Evolutionary conservation across 2,888 invertebrate species (phyloP).

Genomic region (Andrena chrysosceles): DNA sequence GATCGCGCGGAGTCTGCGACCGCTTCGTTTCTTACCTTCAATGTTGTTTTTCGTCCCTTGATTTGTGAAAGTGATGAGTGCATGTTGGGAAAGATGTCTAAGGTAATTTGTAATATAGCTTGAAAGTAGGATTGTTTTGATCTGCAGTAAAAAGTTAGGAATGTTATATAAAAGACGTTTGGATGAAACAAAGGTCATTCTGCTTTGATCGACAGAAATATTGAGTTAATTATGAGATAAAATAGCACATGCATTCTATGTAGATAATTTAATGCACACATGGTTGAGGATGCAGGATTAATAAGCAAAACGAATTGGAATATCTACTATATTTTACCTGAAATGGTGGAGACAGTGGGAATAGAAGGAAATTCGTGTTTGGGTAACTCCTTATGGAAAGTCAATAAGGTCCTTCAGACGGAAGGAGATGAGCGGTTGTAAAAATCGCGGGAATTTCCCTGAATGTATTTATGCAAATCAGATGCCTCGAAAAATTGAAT

Average conservation of each 20-base stretch:
- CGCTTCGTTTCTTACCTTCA: background rate
- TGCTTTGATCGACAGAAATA: too few relatives aligned
- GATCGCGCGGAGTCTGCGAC: background rate
- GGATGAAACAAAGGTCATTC: too few relatives aligned
- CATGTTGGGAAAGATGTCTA: background rate
- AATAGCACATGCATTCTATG: too few relatives aligned
- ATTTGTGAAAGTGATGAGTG: background rate
- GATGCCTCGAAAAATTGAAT: slow-evolving; percentile 16
- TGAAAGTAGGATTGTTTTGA: too few relatives aligned
- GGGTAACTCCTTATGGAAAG: slow-evolving; percentile 1
- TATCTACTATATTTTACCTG: background rate
- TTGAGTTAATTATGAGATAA: too few relatives aligned
- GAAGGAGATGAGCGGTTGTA: slow-evolving; percentile 2
- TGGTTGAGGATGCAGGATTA: too few relatives aligned
- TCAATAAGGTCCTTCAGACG: background rate
- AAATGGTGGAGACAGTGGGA: background rate
- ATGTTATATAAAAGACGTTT: too few relatives aligned
- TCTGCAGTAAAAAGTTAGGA: too few relatives aligned
- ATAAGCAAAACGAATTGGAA: background rate
- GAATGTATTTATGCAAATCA: slow-evolving; percentile 21
- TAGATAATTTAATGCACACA: too few relatives aligned
- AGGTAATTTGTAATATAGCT: background rate
- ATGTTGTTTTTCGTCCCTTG: background rate
- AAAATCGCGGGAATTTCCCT: background rate
- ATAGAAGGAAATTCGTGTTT: slow-evolving; percentile 1